phyloP scores from a whole-genome alignment of 2,888 invertebrate species.

The Sminthurides aquaticus region DNA sequence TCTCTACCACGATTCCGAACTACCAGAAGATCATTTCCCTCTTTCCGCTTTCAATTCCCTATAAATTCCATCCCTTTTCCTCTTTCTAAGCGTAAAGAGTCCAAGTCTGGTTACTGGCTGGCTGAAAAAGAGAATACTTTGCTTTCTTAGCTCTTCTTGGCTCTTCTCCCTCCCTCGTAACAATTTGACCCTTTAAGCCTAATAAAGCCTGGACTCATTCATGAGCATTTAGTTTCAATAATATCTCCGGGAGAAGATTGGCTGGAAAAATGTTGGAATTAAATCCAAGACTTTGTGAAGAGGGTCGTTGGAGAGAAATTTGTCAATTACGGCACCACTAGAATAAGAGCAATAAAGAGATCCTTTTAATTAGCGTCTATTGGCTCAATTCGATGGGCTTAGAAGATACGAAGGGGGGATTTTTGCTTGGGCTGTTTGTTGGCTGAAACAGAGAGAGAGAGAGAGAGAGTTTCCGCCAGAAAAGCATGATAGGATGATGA shows the following conservation, averaged over 20 bases:
- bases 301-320: too few species aligned
- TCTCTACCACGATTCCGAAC: too few species aligned
- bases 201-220: background rate
- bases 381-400: background rate
- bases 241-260: too few species aligned
- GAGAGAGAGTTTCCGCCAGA: too few species aligned
- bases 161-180: background rate
- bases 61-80: background rate
- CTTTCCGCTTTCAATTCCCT: background rate
- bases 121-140: background rate
- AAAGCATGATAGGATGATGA: background rate
- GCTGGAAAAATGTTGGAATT: too few species aligned
- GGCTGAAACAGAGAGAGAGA: too few species aligned
- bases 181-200: background rate
- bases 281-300: too few species aligned
- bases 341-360: background rate
- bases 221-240: too few species aligned
- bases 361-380: background rate
- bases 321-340: background rate
- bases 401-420: background rate
- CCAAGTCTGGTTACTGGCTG: background rate
- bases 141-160: background rate
- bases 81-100: background rate
- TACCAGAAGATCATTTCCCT: too few species aligned
- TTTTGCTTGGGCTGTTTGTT: background rate